Percentiles rank a stretch among this genome's conserved stretches.
These are phyloP conservation scores for Acromyrmex echinatior DNA, from an alignment of 1,140 invertebrate species.

Conservation along the genomic window DNA sequence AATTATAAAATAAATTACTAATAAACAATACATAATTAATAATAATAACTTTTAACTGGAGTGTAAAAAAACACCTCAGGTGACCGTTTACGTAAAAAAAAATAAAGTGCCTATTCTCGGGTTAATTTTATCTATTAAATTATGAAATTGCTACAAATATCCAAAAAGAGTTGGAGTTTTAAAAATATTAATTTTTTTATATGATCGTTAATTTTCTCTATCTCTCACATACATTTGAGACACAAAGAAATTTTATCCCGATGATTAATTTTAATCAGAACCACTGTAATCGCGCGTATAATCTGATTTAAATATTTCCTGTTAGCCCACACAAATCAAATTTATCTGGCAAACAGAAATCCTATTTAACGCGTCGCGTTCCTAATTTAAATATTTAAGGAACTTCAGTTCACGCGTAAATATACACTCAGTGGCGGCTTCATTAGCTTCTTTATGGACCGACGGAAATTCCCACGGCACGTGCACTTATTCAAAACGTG, in stretches of 20 bases:
- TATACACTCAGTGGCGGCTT: conserved; percentile 19
- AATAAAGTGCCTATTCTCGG: no score
- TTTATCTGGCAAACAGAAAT: conserved; percentile 29
- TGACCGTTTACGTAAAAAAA: no score
- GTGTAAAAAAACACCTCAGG: no score
- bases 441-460: conserved; percentile 41
- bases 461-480: neutral
- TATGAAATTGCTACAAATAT: neutral
- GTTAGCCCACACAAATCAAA: neutral
- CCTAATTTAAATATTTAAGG: conserved; percentile 49
- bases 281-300: neutral
- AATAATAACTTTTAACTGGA: no score
- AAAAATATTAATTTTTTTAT: neutral
- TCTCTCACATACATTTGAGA: neutral
- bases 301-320: conserved; percentile 22
- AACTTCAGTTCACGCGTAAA: conserved; percentile 42
- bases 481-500: conserved; percentile 37
- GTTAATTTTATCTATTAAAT: neutral
- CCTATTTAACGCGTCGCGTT: conserved; percentile 9
- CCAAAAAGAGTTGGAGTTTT: neutral
- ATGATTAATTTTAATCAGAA: conserved; percentile 19
- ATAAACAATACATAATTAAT: no score
- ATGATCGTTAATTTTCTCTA: neutral
- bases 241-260: no score
- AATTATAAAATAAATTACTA: no score